Evolutionary conservation across 1,140 invertebrate species (phyloP), one percentile per base, ranked within the genome.

Genomic region (Diorhabda carinulata): DNA sequence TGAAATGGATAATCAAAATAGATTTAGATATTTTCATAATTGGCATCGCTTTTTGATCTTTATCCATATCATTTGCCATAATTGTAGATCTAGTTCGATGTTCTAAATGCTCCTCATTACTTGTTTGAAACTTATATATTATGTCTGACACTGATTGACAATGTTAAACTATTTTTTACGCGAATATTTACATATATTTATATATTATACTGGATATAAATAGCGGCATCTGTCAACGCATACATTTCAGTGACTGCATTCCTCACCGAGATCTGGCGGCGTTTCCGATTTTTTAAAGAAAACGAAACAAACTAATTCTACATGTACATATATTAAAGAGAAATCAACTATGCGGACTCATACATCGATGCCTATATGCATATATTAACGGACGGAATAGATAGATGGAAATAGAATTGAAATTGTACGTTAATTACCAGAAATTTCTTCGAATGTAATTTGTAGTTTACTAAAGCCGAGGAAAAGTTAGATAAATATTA

Each of bases 281-380:
- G n/a, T 52, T 52, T 52, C 47, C 47, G 2, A 6, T 52, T 52
- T 52, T 52, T 52, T 52, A 52, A 4, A 52, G 47, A 52, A 52
- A 52, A 52, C 47, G 47, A 52, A 52, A 52, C 47, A 52, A n/a
- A 8, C 47, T 52, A 52, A 52, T 52, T 52, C n/a, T 52, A n/a
- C 47, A 52, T 52, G 47, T 52, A 52, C 47, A 52, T 52, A 52
- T n/a, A 52, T 52, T 52, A 52, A 52, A 52, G 47, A 52, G 47
- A 52, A 52, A 52, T 52, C 47, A n/a, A 52, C 47, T 6, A 52
- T 52, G 47, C n/a, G 47, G 6, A n/a, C n/a, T 6, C 47, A 52
- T 52, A 52, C 47, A 52, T 52, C 47, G 6, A 52, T 52, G 47
- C 47, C n/a, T 52, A 52, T 52, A 52, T 52, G 47, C 47, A 52